Conservation (phyloP, 2,113 vertebrate genomes). For the Dascyllus trimaculatus region DNA sequence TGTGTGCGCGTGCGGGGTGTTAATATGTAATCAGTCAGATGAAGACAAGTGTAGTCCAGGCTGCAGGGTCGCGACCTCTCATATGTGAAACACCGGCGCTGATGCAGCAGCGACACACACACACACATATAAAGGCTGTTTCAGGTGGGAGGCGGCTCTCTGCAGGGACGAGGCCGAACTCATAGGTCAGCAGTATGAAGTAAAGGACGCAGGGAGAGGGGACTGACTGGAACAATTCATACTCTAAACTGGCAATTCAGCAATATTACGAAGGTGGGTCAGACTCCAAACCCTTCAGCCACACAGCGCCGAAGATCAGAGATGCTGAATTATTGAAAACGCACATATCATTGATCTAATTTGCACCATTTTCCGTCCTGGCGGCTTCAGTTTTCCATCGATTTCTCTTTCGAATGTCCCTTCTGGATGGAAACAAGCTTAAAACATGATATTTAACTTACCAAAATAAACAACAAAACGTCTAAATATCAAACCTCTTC, state of each 20-base stretch:
- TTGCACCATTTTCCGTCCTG: background rate
- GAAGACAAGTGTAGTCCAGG: conserved; percentile 72
- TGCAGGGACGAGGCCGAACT: conserved; percentile 55
- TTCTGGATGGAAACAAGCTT: background rate
- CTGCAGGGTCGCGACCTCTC: conserved; percentile 70
- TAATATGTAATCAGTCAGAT: conserved; percentile 76
- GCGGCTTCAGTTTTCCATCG: background rate
- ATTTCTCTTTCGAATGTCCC: background rate
- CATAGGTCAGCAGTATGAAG: conserved; percentile 70
- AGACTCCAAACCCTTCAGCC: conserved; percentile 25
- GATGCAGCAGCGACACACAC: conserved; percentile 41
- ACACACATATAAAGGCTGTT: conserved; percentile 9
- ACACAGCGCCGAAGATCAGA: conserved; percentile 36
- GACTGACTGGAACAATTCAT: conserved; percentile 25
- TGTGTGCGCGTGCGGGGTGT: conserved; percentile 57
- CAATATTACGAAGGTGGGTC: conserved; percentile 61
- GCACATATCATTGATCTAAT: conserved; percentile 1
- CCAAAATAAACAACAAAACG: conserved; percentile 12
- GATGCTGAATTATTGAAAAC: conserved; percentile 66
- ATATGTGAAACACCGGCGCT: conserved; percentile 63
- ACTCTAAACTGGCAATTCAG: conserved; percentile 61
- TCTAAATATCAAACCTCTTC: background rate
- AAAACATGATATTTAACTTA: background rate
- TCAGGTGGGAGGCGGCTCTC: conserved; percentile 60
- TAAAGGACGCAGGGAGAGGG: conserved; percentile 38